These are phyloP conservation scores for Heteromurus nitidus DNA, from an alignment of 2,888 invertebrate genomes.

Conservation along the genomic window DNA sequence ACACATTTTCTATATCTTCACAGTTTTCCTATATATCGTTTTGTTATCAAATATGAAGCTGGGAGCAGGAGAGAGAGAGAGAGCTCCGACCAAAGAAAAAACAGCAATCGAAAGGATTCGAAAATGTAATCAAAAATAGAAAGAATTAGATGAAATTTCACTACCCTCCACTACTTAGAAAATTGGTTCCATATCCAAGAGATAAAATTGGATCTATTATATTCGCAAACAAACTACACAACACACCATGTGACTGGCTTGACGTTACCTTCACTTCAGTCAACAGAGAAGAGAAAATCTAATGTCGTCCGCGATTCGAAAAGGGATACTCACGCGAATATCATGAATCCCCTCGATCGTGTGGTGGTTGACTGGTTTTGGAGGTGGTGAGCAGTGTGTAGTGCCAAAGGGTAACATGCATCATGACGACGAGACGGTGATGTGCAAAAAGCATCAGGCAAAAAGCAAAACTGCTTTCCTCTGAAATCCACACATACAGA, in stretches of 20 bases:
- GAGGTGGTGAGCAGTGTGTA: neutral
- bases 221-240: constrained; percentile 26
- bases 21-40: too few relatives aligned
- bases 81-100: too few relatives aligned
- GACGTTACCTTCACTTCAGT: constrained; percentile 12
- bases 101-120: neutral
- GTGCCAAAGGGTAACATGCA: neutral
- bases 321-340: too few relatives aligned
- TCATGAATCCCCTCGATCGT: too few relatives aligned
- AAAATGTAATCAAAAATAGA: constrained; percentile 26
- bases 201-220: constrained; percentile 30
- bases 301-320: neutral
- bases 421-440: neutral
- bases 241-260: too few relatives aligned
- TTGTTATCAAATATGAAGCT: too few relatives aligned
- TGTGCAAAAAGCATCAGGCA: neutral
- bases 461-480: neutral
- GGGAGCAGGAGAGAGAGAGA: constrained; percentile 9
- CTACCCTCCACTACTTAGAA: constrained; percentile 2
- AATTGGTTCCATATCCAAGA: constrained; percentile 26
- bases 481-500: neutral
- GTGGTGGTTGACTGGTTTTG: too few relatives aligned
- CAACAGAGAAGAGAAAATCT: neutral
- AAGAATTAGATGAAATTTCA: constrained; percentile 31
- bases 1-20: too few relatives aligned